phyloP scores from a whole-genome alignment of 2,113 vertebrate species.

The Neodontobutis hainanensis region DNA sequence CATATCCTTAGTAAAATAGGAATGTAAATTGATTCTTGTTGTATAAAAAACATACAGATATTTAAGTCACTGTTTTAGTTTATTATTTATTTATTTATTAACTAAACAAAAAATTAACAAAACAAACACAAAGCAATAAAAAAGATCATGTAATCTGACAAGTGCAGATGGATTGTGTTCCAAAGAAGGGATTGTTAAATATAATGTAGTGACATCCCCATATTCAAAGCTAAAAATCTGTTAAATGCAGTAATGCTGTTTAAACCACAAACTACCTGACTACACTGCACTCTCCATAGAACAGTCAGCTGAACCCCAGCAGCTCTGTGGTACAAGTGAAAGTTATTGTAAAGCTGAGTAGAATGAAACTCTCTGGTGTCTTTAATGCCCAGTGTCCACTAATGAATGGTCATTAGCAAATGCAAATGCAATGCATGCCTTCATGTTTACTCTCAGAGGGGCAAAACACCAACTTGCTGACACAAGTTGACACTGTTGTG shows the following conservation, averaged over 20 bases:
- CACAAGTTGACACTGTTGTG: conserved; percentile 16
- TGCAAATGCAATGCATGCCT: neutral
- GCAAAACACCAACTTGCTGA: neutral
- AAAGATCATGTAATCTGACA: too few relatives aligned
- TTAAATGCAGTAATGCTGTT: neutral
- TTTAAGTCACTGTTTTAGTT: too few relatives aligned
- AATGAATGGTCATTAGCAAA: conserved; percentile 6
- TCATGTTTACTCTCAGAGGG: neutral
- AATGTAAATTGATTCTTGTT: too few relatives aligned
- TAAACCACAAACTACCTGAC: neutral
- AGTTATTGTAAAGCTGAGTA: neutral
- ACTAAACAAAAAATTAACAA: too few relatives aligned
- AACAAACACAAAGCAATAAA: too few relatives aligned
- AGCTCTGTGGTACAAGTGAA: neutral
- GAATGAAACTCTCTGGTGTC: neutral
- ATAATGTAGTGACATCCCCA: too few relatives aligned
- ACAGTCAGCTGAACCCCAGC: neutral
- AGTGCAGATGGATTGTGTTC: too few relatives aligned
- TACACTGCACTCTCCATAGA: neutral
- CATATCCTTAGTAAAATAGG: too few relatives aligned
- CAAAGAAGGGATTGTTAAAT: too few relatives aligned
- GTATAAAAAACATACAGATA: too few relatives aligned
- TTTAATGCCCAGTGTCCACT: neutral
- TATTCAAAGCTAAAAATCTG: neutral
- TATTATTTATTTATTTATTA: too few relatives aligned